A percentile compares a stretch with the other conserved stretches of the same genome.
Conservation (phyloP, 2,113 vertebrate genomes). For the Megaceryle maxima region DNA sequence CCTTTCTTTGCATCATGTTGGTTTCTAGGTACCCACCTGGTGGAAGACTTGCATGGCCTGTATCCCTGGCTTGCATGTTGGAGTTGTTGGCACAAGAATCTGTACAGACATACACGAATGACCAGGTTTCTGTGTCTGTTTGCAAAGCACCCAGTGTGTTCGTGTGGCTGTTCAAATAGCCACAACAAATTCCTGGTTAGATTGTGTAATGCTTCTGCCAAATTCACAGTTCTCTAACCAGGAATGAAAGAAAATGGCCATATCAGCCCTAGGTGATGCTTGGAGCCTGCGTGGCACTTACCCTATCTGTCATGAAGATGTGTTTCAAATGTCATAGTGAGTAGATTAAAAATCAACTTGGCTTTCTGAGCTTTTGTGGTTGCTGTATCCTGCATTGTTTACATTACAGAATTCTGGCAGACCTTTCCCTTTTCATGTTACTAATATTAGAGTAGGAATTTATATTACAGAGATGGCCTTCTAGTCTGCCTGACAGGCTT, state of each 20-base stretch:
- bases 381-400: not conserved
- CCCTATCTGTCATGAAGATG: not conserved
- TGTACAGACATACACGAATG: fast-evolving
- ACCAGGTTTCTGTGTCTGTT: not conserved
- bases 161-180: not conserved
- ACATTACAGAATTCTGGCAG: not conserved
- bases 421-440: not conserved
- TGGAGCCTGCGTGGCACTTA: fast-evolving
- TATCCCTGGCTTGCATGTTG: not conserved
- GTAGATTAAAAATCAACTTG: not conserved
- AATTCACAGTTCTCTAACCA: not conserved
- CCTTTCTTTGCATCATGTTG: not conserved
- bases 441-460: not conserved
- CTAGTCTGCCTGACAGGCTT: not conserved
- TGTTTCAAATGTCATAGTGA: not conserved
- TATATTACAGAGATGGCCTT: not conserved
- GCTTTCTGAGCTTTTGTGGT: not conserved
- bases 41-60: not conserved
- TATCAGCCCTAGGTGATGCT: not conserved
- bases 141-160: not conserved
- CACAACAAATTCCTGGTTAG: not conserved
- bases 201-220: not conserved
- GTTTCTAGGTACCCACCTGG: not conserved
- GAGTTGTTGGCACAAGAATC: not conserved
- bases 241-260: not conserved